phyloP scores from a whole-genome alignment of 1,140 invertebrate genomes.

The Neomicropteryx cornuta region DNA sequence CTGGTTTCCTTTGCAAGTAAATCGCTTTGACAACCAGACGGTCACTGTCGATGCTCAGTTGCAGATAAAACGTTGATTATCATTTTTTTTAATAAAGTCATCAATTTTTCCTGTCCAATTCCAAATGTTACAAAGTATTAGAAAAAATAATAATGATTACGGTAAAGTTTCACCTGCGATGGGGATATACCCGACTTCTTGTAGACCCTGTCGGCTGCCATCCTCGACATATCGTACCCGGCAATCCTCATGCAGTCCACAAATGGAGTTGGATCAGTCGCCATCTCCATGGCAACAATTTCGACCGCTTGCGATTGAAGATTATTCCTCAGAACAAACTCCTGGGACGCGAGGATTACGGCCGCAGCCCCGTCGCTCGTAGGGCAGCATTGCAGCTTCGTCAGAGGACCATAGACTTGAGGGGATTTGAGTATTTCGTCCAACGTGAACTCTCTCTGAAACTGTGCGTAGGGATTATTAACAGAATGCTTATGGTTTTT shows the following conservation, averaged over 20 bases:
- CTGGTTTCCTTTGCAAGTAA: no score
- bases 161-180: no score
- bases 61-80: no score
- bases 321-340: slow-evolving; percentile 75
- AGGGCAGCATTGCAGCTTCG: slow-evolving; percentile 93
- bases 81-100: no score
- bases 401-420: slow-evolving; percentile 78
- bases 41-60: no score
- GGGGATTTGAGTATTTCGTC: slow-evolving; percentile 83
- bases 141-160: no score
- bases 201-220: slow-evolving; percentile 72
- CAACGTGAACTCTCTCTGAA: slow-evolving; percentile 77
- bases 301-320: slow-evolving; percentile 83
- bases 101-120: no score
- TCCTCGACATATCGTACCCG: slow-evolving; percentile 91
- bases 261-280: slow-evolving; percentile 82
- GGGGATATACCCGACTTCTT: slow-evolving; percentile 65
- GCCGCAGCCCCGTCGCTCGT: slow-evolving; percentile 94
- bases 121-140: no score
- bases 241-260: slow-evolving; percentile 81
- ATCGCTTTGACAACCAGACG: no score
- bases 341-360: slow-evolving; percentile 81
- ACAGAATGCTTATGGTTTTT: slow-evolving; percentile 96
- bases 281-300: slow-evolving; percentile 94
- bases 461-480: slow-evolving; percentile 94